A percentile compares a stretch with the other conserved stretches of the same genome.
These are phyloP conservation scores for Charanyca ferruginea DNA, from an alignment of 2,888 invertebrate species.

Conservation along the genomic window DNA sequence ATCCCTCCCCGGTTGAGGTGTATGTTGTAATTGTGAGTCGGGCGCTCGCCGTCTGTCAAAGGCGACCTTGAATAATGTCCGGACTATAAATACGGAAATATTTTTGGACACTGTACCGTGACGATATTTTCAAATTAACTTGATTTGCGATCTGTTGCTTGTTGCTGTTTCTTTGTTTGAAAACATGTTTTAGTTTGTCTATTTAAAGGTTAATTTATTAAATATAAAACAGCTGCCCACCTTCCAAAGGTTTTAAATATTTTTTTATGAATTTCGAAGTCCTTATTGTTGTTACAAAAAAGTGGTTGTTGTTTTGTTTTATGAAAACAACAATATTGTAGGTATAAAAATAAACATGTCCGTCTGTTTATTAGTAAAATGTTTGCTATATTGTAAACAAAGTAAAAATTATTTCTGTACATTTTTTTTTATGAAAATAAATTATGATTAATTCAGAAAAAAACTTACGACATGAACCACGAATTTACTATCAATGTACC, in stretches of 20 bases:
- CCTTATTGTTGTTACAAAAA: slow-evolving; percentile 67
- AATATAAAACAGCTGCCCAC: slow-evolving; percentile 55
- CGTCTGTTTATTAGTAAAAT: no score
- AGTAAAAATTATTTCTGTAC: neutral
- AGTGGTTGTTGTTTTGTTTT: slow-evolving; percentile 12
- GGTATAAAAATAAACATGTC: neutral
- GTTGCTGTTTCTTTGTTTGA: slow-evolving; percentile 67
- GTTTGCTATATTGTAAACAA: neutral
- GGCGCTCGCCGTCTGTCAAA: slow-evolving; percentile 83
- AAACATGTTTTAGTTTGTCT: slow-evolving; percentile 54
- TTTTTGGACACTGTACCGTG: slow-evolving; percentile 80
- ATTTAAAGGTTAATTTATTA: slow-evolving; percentile 41
- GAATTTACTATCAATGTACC: neutral
- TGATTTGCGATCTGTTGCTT: slow-evolving; percentile 73
- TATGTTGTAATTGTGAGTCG: slow-evolving; percentile 78
- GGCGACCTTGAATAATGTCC: slow-evolving; percentile 86
- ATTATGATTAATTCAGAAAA: neutral
- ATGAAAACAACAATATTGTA: neutral
- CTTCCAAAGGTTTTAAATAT: slow-evolving; percentile 33
- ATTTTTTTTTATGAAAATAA: neutral
- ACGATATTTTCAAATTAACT: slow-evolving; percentile 76
- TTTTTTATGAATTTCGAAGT: slow-evolving; percentile 46
- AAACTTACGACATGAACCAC: neutral
- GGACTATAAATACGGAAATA: slow-evolving; percentile 89
- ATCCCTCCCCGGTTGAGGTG: slow-evolving; percentile 74